phyloP scores from a whole-genome alignment of 2,113 vertebrate species.

The Neogale vison region DNA sequence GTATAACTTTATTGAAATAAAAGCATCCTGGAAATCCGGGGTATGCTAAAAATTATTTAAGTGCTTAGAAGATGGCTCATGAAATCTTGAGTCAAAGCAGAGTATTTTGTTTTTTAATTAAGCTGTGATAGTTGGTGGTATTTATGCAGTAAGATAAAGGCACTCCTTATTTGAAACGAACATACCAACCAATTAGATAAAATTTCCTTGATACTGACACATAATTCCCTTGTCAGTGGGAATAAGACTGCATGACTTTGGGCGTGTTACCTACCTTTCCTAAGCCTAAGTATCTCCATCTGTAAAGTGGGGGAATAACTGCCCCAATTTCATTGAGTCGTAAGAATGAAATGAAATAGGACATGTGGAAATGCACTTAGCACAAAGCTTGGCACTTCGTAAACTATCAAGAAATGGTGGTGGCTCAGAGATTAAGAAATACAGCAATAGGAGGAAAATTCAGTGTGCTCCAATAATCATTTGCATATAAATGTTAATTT shows the following conservation, averaged over 20 bases:
- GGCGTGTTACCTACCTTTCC: background rate
- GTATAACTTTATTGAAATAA: background rate
- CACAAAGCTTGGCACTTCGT: background rate
- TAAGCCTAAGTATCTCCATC: background rate
- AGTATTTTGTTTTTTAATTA: background rate
- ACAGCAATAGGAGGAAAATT: background rate
- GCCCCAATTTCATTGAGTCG: background rate
- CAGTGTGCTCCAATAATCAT: background rate
- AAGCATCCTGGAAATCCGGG: slow-evolving; percentile 64
- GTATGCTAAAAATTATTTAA: slow-evolving; percentile 59
- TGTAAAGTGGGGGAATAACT: background rate
- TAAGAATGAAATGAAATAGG: background rate
- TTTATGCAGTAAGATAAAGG: slow-evolving; percentile 13
- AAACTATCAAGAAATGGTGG: background rate
- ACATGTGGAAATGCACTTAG: background rate
- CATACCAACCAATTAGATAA: background rate
- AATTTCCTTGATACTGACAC: background rate
- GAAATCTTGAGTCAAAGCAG: slow-evolving; percentile 49
- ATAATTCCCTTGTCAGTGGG: background rate
- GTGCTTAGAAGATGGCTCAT: slow-evolving; percentile 52
- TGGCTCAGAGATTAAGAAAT: background rate
- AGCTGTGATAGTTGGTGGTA: background rate
- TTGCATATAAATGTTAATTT: slow-evolving; percentile 46
- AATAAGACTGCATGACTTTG: background rate
- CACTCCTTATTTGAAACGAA: background rate